Evolutionary conservation across 2,113 vertebrate genomes (phyloP).

Genomic region (Thryonomys swinderianus): DNA sequence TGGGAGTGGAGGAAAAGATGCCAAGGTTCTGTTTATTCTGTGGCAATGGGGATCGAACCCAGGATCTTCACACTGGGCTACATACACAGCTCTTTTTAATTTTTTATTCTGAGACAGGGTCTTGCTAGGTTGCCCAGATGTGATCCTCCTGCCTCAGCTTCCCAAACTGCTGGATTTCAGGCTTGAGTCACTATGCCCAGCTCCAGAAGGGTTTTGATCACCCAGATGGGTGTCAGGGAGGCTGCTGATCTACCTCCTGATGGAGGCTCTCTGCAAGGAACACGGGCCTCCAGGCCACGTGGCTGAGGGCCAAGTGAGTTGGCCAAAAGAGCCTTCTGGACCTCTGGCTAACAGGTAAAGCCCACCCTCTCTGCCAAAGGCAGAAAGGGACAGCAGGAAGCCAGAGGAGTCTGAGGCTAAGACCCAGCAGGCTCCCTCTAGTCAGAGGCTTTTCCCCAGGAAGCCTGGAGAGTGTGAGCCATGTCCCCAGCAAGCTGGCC

Average conservation of each 20-base stretch:
- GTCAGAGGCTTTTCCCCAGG: neutral
- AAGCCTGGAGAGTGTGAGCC: neutral
- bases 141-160: neutral
- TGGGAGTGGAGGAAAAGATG: neutral
- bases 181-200: neutral
- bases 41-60: neutral
- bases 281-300: neutral
- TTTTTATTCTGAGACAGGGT: neutral
- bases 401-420: neutral
- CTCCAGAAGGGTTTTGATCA: neutral
- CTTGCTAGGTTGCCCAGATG: neutral
- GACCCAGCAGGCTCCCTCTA: neutral
- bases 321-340: neutral
- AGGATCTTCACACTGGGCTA: neutral
- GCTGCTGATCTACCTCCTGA: neutral
- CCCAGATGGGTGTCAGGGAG: neutral
- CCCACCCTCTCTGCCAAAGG: neutral
- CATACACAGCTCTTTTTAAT: neutral
- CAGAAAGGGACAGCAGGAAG: neutral
- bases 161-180: neutral
- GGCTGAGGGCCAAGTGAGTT: neutral
- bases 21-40: neutral
- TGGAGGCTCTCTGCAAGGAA: neutral
- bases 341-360: neutral
- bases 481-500: neutral